Evolutionary conservation across 2,113 vertebrate genomes (phyloP).

Genomic region (Suncus etruscus): DNA sequence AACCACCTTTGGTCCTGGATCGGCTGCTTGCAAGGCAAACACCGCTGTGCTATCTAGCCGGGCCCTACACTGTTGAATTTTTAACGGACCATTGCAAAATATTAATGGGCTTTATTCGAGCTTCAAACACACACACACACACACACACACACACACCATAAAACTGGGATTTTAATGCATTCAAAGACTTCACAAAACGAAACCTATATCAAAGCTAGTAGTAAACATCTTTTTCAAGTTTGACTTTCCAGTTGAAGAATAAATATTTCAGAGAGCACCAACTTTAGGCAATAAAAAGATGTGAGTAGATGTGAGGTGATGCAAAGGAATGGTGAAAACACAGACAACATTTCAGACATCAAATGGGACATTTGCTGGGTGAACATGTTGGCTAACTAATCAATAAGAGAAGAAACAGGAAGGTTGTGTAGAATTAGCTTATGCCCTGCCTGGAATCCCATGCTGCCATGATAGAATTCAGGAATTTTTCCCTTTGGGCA

Average conservation of each 20-base stretch:
- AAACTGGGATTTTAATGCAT: neutral
- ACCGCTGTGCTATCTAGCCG: no score
- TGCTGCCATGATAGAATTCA: neutral
- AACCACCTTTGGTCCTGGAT: no score
- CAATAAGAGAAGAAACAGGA: neutral
- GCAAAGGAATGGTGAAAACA: neutral
- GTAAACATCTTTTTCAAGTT: conserved; percentile 31
- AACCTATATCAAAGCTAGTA: neutral
- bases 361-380: neutral
- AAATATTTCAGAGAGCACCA: neutral
- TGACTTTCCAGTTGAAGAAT: neutral
- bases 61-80: conserved; percentile 48
- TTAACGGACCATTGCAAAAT: conserved; percentile 32
- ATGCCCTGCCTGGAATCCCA: neutral
- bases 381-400: neutral
- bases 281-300: neutral
- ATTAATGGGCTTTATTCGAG: conserved; percentile 61
- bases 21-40: no score
- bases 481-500: neutral
- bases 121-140: neutral
- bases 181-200: conserved; percentile 49
- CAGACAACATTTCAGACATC: neutral
- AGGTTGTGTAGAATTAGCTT: neutral
- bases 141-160: no score
- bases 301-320: neutral